Evolutionary conservation across 2,113 vertebrate genomes (phyloP), one percentile per base, ranked within the genome.

Genomic region (Prolemur simus): DNA sequence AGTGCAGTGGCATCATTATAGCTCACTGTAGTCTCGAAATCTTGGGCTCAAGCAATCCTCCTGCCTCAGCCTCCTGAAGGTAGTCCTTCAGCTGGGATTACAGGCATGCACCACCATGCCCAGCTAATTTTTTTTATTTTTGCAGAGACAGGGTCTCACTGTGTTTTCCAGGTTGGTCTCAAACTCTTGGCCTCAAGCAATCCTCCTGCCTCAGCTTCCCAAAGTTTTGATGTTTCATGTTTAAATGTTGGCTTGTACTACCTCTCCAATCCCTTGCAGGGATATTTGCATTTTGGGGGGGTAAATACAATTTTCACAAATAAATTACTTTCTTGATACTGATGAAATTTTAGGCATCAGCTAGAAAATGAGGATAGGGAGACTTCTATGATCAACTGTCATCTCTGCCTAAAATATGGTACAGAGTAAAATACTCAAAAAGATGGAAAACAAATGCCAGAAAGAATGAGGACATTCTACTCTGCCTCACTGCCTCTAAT

Each of bases 281-380:
- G 52, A 56, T 87, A 81, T 68, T 10, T 89, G 34, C 39, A 80
- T 95, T 90, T 94, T 92, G 47, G 45, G 83, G 64, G 18, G 21
- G 29, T 64, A 84, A 84, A 95, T 8, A 89, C 34, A 76, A 76
- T 92, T 92, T 77, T 12, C 9, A 85, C 11, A 89, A 68, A 63
- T 74, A 87, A 95, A 27, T 77, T 83, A 73, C 89, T 58, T 89
- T 94, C 54, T 96, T 68, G 39, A 94, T 45, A 86, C 82, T 78
- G 45, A 92, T 60, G 54, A 84, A 74, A 87, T 93, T 85, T 87
- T 74, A 96, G 68, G 58, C 39, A 93, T 91, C 42, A 63, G 47
- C 21, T 54, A 95, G 82, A 94, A 95, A 88, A 1, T 73, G n/a
- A 27, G 39, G 3, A 39, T 23, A 81, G 73, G 42, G 17, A 12